phyloP scores from a whole-genome alignment of 2,888 invertebrate genomes.

The Cremastobaeus sp. region DNA sequence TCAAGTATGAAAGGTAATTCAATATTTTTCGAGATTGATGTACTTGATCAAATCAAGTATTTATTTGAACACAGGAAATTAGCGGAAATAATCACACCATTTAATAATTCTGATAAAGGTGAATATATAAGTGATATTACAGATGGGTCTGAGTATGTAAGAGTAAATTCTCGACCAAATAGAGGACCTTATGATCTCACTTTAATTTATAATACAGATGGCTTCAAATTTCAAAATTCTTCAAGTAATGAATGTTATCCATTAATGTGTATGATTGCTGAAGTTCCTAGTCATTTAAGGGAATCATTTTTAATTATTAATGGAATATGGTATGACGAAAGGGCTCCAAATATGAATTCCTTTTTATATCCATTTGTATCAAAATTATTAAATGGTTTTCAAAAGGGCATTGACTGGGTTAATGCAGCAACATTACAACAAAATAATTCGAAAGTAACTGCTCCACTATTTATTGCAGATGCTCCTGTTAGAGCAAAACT shows the following conservation, averaged over 20 bases:
- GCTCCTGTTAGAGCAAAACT: conserved; percentile 48
- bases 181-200: conserved; percentile 39
- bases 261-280: conserved; percentile 46
- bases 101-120: conserved; percentile 5
- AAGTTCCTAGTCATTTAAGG: conserved; percentile 39
- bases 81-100: conserved; percentile 15
- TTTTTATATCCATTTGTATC: conserved; percentile 38
- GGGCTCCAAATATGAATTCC: conserved; percentile 34
- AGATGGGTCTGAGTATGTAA: conserved; percentile 54
- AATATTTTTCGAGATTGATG: conserved; percentile 57
- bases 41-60: conserved; percentile 45
- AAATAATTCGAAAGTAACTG: conserved; percentile 22
- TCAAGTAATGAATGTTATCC: conserved; percentile 41
- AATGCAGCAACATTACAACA: conserved; percentile 23
- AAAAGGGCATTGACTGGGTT: conserved; percentile 29
- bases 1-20: conserved; percentile 22
- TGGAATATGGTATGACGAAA: conserved; percentile 31
- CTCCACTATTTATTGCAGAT: conserved; percentile 48
- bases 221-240: conserved; percentile 39
- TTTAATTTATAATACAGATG: conserved; percentile 52
- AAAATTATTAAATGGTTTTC: conserved; percentile 34
- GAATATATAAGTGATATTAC: conserved; percentile 38
- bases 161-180: conserved; percentile 41
- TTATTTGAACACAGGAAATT: conserved; percentile 34
- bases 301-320: conserved; percentile 34